Evolutionary conservation across 1,140 invertebrate genomes (phyloP).

Genomic region (Heliconius eleuchia): DNA sequence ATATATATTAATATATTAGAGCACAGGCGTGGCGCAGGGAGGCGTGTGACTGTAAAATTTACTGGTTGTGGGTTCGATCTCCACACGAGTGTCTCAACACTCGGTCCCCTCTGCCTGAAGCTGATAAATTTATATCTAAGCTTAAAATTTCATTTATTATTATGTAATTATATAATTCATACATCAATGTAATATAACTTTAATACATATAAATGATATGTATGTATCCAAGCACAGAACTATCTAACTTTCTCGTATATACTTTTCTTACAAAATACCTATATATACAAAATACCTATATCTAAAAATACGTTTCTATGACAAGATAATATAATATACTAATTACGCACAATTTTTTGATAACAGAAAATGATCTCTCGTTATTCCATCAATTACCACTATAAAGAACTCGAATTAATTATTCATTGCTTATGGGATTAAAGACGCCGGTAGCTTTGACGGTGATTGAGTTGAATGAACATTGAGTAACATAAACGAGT

Average conservation of each 20-base stretch:
- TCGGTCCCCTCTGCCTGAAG: too few relatives aligned
- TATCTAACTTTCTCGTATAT: neutral
- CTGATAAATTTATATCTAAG: too few relatives aligned
- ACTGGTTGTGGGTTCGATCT: too few relatives aligned
- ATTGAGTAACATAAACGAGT: neutral
- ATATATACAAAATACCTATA: neutral
- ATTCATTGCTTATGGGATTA: constrained; percentile 12
- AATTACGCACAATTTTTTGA: constrained; percentile 1
- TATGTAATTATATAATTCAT: too few relatives aligned
- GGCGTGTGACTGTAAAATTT: too few relatives aligned
- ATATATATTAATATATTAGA: too few relatives aligned
- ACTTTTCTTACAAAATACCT: neutral
- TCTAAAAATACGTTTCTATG: neutral
- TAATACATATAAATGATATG: neutral
- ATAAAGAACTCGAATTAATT: constrained; percentile 1
- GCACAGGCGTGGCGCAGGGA: too few relatives aligned
- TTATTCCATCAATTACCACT: constrained; percentile 2
- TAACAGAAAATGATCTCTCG: neutral
- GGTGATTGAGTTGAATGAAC: constrained; percentile 11
- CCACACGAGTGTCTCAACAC: too few relatives aligned
- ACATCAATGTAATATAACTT: too few relatives aligned
- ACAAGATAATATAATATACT: neutral
- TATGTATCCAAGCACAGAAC: neutral
- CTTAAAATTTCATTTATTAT: too few relatives aligned
- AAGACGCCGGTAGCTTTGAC: constrained; percentile 13